phyloP scores from a whole-genome alignment of 2,113 vertebrate species.

The Eurypyga helias region DNA sequence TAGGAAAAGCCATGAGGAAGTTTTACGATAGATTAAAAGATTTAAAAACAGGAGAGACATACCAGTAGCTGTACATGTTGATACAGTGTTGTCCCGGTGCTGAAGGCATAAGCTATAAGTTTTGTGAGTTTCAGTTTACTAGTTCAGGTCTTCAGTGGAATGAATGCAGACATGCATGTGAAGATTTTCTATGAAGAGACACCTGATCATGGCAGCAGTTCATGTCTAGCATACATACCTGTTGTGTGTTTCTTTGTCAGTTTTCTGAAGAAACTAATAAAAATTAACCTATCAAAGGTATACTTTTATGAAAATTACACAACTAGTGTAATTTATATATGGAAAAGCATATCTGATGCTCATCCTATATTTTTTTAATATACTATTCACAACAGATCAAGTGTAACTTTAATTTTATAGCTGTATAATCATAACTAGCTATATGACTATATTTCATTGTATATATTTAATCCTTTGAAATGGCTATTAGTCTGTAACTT shows the following conservation, averaged over 20 bases:
- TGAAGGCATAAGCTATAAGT: not conserved
- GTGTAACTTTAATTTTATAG: not conserved
- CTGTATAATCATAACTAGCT: not conserved
- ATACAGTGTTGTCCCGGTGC: not conserved
- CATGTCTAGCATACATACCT: not conserved
- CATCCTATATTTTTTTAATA: not conserved
- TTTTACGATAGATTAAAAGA: not conserved
- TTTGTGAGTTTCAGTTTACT: not conserved
- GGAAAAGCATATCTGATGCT: not conserved
- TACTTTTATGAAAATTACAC: not conserved
- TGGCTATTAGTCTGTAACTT: constrained; percentile 18
- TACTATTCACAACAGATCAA: not conserved
- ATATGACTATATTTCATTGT: not conserved
- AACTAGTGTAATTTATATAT: not conserved
- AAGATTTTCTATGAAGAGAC: not conserved
- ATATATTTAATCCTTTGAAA: constrained; percentile 23
- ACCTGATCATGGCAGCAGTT: not conserved
- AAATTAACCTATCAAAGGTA: not conserved
- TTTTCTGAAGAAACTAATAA: not conserved
- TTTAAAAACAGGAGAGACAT: not conserved
- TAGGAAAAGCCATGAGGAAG: not conserved
- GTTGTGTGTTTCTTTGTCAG: not conserved
- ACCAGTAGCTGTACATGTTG: not conserved
- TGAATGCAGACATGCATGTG: not conserved
- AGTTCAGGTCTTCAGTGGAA: not conserved